A percentile compares a stretch with the other conserved stretches of the same genome.
These are phyloP conservation scores for Chrysochloris asiatica DNA, from an alignment of 2,113 vertebrate genomes.

Conservation along the genomic window DNA sequence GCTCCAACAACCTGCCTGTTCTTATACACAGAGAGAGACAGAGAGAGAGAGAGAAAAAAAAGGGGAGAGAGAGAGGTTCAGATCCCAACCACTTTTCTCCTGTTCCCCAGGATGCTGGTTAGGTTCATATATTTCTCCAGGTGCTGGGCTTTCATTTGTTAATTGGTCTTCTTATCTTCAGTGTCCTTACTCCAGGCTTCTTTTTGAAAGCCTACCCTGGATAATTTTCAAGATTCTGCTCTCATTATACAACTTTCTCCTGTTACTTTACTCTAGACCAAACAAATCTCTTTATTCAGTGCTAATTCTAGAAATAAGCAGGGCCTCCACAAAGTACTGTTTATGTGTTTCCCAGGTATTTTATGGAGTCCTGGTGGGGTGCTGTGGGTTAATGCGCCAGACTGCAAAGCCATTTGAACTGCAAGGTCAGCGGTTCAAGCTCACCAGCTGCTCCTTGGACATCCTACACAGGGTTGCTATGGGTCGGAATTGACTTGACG, in stretches of 20 bases:
- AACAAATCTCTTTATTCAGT: background rate
- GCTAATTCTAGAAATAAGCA: background rate
- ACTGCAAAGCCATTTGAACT: too few species aligned
- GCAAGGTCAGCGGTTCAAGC: too few species aligned
- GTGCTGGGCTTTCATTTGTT: background rate
- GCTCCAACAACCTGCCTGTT: background rate
- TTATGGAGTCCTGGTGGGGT: too few species aligned
- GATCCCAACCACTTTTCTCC: too few species aligned
- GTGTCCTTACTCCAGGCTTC: background rate
- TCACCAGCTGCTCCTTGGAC: too few species aligned
- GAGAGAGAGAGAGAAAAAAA: too few species aligned
- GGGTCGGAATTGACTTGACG: too few species aligned
- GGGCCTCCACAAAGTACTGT: background rate
- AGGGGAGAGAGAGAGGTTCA: too few species aligned
- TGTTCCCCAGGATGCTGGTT: background rate
- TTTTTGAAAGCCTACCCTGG: background rate
- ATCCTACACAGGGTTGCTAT: too few species aligned
- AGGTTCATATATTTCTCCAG: background rate
- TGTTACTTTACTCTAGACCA: background rate
- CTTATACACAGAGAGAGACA: background rate
- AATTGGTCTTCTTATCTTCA: background rate
- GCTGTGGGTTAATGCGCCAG: too few species aligned
- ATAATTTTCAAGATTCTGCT: background rate
- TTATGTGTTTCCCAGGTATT: constrained; percentile 33
- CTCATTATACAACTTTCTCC: background rate